Base-by-base conservation (phyloP, 2,797 vertebrate species). In the Dryobates pubescens region DNA sequence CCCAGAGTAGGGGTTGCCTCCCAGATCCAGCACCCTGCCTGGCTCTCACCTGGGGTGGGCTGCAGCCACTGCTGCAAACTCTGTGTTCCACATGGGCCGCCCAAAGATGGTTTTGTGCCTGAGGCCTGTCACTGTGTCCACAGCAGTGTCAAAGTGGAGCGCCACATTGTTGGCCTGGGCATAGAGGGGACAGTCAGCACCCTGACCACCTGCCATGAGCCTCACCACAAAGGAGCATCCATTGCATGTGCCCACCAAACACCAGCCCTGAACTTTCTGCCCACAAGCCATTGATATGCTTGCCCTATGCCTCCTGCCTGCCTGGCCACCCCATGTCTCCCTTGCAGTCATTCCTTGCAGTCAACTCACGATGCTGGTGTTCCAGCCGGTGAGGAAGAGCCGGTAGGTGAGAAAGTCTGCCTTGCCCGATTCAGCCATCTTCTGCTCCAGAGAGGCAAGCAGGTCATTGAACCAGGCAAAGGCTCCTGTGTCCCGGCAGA, bases 391-490 rank as follows among this genome's bases (percentile, higher is more conserved):
- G 91, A 99, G 98, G 92, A 98, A 99, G 75, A 99, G 99, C 17
- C 97, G 98, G 95, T 99, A 99, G 53, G 98, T 99, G 89, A 99
- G 98, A 95, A 99, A 99, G 88, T 98, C 96, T 4, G 92, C 97
- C 98, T 98, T 98, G 87, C 98, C 98, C 20, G 98, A 97, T 90
- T 98, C 98, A 1, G 98, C 98, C 98, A 99, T 99, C 96, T 99
- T 98, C 59, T 91, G 98, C 96, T 99, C 99, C 92, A 99, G 97
- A 2, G 98, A 98, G 94, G 98, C 98, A 3, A 99, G 97, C 20
- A 99, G 97, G 96, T 99, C 98, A 0, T 98, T 99, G 92, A 99
- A 99, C 98, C 99, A 99, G 95, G 98, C 98, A 3, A 99, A 99
- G 51, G 99, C 98, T 74, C 98, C 96, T 0, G 98, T 99, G 96